Evolutionary conservation across 2,797 vertebrate species (phyloP), one percentile per base, ranked within the genome.

Genomic region (Momotus momota): DNA sequence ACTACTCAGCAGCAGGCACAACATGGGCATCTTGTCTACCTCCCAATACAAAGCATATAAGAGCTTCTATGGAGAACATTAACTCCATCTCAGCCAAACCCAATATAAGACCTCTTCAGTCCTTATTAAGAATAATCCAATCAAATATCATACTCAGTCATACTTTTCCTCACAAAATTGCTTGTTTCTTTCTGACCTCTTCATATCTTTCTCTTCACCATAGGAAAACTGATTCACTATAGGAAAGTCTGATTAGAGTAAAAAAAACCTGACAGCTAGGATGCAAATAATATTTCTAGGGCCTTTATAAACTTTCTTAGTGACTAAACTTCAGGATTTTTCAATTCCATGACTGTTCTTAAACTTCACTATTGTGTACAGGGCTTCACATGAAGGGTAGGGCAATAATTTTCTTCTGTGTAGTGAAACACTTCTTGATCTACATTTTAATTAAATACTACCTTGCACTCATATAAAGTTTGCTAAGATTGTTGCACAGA

Each of bases 81-180:
- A 35, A 35, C 35, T 35, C 35, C 35, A 35, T 35, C 35, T 35
- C 35, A 35, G 35, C 35, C 35, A 35, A 35, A 35, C 35, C 35
- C 35, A 35, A 35, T 35, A 35, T 35, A 35, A 67, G 33, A 31
- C 7, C 16, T 45, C 49, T 86, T 88, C 21, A 45, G 10, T 57
- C 21, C 35, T 57, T 81, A 12, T 14, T 69, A 52, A 52, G 49
- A 65, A 29, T 41, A 83, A 61, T 73, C 26, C 25, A 71, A 6
- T 52, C 12, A 45, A 78, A 73, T 74, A 62, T 25, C 11, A 41
- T 13, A 4, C 7, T 69, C 7, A 21, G 19, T 20, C 58, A 40
- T 19, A 41, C 0, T 0, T 15, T 88, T 86, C 19, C 9, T 60
- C 27, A 33, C 13, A 81, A 45, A 58, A 33, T 40, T 3, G 1